Evolutionary conservation across 2,888 invertebrate genomes (phyloP).

Genomic region (Asteroscopus sphinx): DNA sequence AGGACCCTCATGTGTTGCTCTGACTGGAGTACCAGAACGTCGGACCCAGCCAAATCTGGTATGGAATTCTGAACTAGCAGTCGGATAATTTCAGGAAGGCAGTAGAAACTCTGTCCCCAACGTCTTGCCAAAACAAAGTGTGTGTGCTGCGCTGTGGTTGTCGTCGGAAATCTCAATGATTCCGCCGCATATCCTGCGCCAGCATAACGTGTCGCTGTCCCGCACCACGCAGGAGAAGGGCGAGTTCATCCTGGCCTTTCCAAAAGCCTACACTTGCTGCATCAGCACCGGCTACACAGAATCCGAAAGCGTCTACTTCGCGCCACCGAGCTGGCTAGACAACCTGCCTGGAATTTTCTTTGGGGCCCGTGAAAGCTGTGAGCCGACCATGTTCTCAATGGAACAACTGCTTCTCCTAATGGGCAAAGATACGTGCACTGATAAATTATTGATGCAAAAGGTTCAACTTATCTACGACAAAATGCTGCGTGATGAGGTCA

Average conservation of each 20-base stretch:
- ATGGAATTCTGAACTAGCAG: conserved; percentile 95
- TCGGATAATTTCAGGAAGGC: conserved; percentile 94
- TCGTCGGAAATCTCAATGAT: conserved; percentile 98
- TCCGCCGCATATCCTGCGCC: conserved; percentile 94
- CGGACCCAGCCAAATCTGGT: conserved; percentile 97
- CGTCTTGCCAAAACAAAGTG: conserved; percentile 95
- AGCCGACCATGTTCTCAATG: conserved; percentile 97
- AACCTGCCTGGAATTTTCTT: conserved; percentile 93
- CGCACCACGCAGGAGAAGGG: conserved; percentile 95
- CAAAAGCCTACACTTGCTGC: conserved; percentile 95
- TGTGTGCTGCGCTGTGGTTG: conserved; percentile 96
- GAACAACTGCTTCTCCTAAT: conserved; percentile 94
- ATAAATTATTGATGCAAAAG: conserved; percentile 42
- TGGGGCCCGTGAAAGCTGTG: conserved; percentile 95
- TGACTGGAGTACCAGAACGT: conserved; percentile 98
- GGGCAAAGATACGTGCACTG: conserved; percentile 91
- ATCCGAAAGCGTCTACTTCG: conserved; percentile 98
- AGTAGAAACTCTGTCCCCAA: conserved; percentile 93
- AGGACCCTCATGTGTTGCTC: conserved; percentile 97
- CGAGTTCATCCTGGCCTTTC: conserved; percentile 97
- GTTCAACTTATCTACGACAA: conserved; percentile 28
- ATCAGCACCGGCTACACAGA: conserved; percentile 96
- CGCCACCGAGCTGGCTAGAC: conserved; percentile 94
- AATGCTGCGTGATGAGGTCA: conserved; percentile 30
- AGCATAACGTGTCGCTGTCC: conserved; percentile 94